phyloP scores from a whole-genome alignment of 1,140 invertebrate genomes.

The Pissodes strobi region DNA sequence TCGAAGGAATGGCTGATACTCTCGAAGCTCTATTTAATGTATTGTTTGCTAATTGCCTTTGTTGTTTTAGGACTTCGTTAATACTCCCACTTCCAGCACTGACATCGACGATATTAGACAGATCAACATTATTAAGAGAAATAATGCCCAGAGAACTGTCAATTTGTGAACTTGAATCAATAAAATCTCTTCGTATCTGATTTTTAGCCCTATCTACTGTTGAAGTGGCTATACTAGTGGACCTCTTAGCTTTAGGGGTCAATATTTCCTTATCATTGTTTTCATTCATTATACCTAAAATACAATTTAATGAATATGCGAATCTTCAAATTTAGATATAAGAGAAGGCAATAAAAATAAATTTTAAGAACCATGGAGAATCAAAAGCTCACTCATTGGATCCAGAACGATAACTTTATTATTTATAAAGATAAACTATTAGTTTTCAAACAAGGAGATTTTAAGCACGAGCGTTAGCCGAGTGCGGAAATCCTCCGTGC shows the following conservation, averaged over 20 bases:
- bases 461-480: no score
- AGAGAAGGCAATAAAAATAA: no score
- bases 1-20: constrained; percentile 37
- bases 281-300: not conserved
- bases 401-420: no score
- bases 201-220: constrained; percentile 21
- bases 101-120: constrained; percentile 15
- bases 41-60: constrained; percentile 31
- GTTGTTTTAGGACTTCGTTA: constrained; percentile 23
- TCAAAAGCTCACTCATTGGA: no score
- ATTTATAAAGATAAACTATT: no score
- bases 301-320: no score
- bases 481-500: no score
- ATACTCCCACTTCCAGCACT: not conserved
- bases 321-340: no score
- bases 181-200: constrained; percentile 3
- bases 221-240: constrained; percentile 21
- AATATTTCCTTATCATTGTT: not conserved
- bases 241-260: constrained; percentile 10
- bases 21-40: constrained; percentile 35
- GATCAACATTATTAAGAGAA: constrained; percentile 13
- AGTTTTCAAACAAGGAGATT: no score
- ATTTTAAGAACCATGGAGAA: no score
- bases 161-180: not conserved
- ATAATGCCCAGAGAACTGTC: constrained; percentile 12